Evolutionary conservation across 2,113 vertebrate species (phyloP).

Genomic region (Datnioides undecimradiatus): DNA sequence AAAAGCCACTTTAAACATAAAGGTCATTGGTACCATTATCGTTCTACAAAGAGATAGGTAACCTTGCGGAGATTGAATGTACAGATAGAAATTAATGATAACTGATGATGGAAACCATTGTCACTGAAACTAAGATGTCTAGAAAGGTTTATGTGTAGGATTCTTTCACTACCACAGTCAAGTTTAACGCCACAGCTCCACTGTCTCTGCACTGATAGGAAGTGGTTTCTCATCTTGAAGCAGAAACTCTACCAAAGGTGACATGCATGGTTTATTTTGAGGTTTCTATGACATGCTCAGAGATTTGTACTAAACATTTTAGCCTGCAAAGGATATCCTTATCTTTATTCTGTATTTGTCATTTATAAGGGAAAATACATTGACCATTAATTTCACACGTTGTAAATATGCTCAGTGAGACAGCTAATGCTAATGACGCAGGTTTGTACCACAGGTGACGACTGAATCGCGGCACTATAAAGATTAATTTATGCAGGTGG

Average conservation of each 20-base stretch:
- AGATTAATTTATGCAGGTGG: not conserved
- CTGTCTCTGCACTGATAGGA: constrained; percentile 81
- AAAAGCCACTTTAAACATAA: not conserved
- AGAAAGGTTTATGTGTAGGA: constrained; percentile 19
- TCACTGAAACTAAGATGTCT: constrained; percentile 28
- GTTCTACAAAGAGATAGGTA: not conserved
- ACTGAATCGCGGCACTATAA: not conserved
- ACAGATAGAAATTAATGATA: not conserved
- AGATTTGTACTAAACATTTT: constrained; percentile 63
- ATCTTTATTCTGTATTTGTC: not conserved
- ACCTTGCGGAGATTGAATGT: constrained; percentile 10
- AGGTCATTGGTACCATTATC: not conserved
- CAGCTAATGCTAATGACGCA: too few relatives aligned
- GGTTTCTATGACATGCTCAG: constrained; percentile 63
- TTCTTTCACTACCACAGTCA: constrained; percentile 58
- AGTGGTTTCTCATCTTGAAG: constrained; percentile 88
- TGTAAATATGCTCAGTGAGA: too few relatives aligned
- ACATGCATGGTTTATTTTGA: constrained; percentile 76
- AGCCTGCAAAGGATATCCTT: not conserved
- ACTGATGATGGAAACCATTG: not conserved
- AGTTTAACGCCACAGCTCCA: constrained; percentile 78
- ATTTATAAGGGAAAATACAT: not conserved
- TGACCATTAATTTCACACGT: not conserved
- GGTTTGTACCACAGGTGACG: too few relatives aligned
- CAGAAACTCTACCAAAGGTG: constrained; percentile 70